Conservation (phyloP, 2,113 vertebrate species). For the Alethe castanea region DNA sequence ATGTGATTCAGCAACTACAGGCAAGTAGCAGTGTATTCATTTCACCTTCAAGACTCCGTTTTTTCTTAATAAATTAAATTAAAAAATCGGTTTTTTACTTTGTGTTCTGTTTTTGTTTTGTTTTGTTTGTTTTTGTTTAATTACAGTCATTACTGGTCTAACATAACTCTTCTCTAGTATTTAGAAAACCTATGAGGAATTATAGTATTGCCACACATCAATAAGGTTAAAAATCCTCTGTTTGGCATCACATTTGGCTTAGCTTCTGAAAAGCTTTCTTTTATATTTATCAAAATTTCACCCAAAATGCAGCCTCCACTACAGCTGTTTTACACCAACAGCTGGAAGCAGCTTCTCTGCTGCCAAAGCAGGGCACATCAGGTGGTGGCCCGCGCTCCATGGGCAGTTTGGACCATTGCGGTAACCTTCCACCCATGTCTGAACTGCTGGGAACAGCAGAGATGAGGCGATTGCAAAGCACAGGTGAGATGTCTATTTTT, state of each 20-base stretch:
- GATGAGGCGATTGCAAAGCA: not conserved
- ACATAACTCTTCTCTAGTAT: not conserved
- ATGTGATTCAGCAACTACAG: constrained; percentile 38
- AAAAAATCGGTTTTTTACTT: not conserved
- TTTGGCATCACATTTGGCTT: not conserved
- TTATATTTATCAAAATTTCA: not conserved
- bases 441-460: not conserved
- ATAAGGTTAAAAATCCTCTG: not conserved
- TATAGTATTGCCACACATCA: not conserved
- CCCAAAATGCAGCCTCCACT: not conserved
- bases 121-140: too few species aligned
- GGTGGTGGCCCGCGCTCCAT: not conserved
- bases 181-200: not conserved
- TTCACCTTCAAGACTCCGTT: not conserved
- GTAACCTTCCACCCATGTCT: not conserved
- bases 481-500: not conserved
- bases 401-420: not conserved
- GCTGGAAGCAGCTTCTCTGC: not conserved
- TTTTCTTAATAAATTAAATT: not conserved
- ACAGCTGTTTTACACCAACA: not conserved
- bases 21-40: not conserved
- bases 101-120: too few species aligned
- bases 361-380: not conserved
- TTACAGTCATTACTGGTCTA: not conserved
- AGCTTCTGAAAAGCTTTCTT: not conserved